These are phyloP conservation scores for Agrochola macilenta DNA, from an alignment of 2,888 invertebrate genomes.

Conservation along the genomic window DNA sequence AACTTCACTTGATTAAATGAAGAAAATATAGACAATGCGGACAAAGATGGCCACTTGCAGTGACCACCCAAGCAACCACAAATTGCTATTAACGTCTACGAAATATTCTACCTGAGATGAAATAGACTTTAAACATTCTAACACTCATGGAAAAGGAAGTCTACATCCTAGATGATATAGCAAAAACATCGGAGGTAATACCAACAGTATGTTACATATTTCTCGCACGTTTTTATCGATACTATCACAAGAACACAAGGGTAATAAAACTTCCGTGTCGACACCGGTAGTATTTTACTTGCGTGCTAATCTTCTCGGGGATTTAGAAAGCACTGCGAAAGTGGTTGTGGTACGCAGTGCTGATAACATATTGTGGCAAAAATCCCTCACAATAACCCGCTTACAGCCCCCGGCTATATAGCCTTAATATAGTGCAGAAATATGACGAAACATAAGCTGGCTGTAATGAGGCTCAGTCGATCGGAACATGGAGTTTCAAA, in stretches of 20 bases:
- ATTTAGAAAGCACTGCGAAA: slow-evolving; percentile 86
- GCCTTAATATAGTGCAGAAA: slow-evolving; percentile 60
- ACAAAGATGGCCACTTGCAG: background rate
- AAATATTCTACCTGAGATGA: background rate
- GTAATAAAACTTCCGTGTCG: slow-evolving; percentile 67
- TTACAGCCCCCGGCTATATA: slow-evolving; percentile 72
- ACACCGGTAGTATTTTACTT: slow-evolving; percentile 70
- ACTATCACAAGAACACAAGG: slow-evolving; percentile 61
- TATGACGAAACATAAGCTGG: slow-evolving; percentile 62
- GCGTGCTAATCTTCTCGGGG: slow-evolving; percentile 80
- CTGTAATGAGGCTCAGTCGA: slow-evolving; percentile 54
- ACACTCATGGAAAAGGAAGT: slow-evolving; percentile 30
- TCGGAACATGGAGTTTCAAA: slow-evolving; percentile 57
- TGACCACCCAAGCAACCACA: background rate
- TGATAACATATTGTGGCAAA: slow-evolving; percentile 83
- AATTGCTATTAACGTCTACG: background rate
- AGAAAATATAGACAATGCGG: slow-evolving; percentile 4
- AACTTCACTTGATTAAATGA: background rate
- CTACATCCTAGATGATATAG: slow-evolving; percentile 45
- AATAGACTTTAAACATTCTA: slow-evolving; percentile 8
- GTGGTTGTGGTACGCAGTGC: slow-evolving; percentile 76
- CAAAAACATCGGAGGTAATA: slow-evolving; percentile 32
- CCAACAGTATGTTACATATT: slow-evolving; percentile 59
- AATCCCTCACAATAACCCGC: slow-evolving; percentile 79
- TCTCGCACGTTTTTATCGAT: slow-evolving; percentile 54